phyloP scores from a whole-genome alignment of 2,113 vertebrate genomes.

The Nycticebus coucang region DNA sequence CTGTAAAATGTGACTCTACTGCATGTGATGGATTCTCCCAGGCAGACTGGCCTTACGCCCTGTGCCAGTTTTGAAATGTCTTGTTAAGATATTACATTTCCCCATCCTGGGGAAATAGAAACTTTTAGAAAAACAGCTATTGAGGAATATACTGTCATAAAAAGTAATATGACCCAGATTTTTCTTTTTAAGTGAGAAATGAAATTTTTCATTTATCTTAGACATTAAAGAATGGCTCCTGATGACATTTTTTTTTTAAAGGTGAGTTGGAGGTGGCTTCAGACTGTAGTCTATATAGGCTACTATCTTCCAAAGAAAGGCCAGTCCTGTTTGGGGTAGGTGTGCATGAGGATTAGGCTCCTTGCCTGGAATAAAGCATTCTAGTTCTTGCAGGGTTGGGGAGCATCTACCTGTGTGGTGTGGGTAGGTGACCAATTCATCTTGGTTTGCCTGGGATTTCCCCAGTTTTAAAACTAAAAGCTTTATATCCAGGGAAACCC shows the following conservation, averaged over 20 bases:
- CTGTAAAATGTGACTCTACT: rapidly evolving
- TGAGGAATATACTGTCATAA: conserved; percentile 7
- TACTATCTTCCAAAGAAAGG: not conserved
- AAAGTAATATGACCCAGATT: not conserved
- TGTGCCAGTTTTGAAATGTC: not conserved
- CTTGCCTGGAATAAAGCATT: not conserved
- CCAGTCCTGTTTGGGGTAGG: not conserved
- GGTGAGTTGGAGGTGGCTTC: not conserved
- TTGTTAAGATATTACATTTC: conserved; percentile 1
- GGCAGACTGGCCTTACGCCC: not conserved
- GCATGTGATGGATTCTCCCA: not conserved
- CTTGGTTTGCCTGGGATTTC: not conserved
- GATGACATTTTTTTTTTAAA: not conserved
- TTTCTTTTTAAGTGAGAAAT: conserved; percentile 51
- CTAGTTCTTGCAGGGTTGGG: not conserved
- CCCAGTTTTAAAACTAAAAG: conserved; percentile 23
- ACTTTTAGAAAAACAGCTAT: not conserved
- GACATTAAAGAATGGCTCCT: not conserved
- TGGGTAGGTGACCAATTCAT: not conserved
- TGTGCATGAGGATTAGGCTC: not conserved
- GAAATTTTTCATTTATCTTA: not conserved
- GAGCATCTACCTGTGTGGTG: not conserved
- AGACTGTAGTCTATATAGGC: not conserved
- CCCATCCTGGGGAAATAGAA: not conserved
- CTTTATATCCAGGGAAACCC: not conserved